Evolutionary conservation across 2,797 vertebrate species (phyloP).

Genomic region (Capromys pilorides): DNA sequence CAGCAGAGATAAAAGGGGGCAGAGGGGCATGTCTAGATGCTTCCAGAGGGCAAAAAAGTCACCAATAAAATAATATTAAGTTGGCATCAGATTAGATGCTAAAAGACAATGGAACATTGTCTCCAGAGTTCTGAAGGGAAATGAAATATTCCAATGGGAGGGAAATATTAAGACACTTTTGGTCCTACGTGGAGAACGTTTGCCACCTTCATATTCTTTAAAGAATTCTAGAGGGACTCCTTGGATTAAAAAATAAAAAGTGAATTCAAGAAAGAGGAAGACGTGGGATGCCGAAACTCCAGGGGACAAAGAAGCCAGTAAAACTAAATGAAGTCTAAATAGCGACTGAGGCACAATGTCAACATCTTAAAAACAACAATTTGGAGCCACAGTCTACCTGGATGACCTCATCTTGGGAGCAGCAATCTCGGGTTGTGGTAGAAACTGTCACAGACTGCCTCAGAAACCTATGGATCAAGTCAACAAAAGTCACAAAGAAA

Average conservation of each 20-base stretch:
- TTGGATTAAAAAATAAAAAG: background rate
- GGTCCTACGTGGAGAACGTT: slow-evolving; percentile 45
- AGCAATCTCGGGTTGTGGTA: background rate
- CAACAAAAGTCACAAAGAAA: background rate
- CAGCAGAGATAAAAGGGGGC: background rate
- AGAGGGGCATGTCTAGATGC: background rate
- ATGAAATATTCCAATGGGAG: slow-evolving; percentile 54
- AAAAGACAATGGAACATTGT: slow-evolving; percentile 39
- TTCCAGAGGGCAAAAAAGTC: background rate
- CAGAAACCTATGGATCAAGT: background rate
- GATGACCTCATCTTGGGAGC: slow-evolving; percentile 51
- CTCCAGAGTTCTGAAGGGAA: slow-evolving; percentile 45
- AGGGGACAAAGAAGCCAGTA: slow-evolving; percentile 29
- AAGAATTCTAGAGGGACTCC: slow-evolving; percentile 45
- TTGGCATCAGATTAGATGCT: background rate
- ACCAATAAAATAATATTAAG: slow-evolving; percentile 42
- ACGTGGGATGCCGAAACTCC: background rate
- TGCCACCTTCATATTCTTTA: slow-evolving; percentile 38
- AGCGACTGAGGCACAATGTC: slow-evolving; percentile 29
- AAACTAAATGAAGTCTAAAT: background rate
- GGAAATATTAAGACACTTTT: background rate
- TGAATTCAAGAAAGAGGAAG: slow-evolving; percentile 53
- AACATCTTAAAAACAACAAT: slow-evolving; percentile 44
- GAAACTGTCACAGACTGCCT: background rate
- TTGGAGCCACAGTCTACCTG: slow-evolving; percentile 14